phyloP scores from a whole-genome alignment of 2,797 vertebrate genomes.

The Rhincodon typus region DNA sequence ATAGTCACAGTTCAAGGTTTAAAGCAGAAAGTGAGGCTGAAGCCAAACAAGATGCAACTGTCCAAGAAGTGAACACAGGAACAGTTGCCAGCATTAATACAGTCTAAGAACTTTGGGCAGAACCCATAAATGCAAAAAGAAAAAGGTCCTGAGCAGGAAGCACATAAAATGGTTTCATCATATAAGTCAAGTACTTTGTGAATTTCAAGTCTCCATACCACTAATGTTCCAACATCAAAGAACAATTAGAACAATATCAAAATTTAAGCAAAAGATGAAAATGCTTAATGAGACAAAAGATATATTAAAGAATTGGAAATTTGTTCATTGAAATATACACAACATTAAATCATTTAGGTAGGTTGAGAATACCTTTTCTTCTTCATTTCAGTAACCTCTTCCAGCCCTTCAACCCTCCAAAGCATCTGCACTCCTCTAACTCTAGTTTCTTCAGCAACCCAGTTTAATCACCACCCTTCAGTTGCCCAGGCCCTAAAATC shows the following conservation, averaged over 20 bases:
- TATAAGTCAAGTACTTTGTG: conserved; percentile 5
- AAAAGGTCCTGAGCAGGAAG: conserved; percentile 7
- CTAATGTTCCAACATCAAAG: neutral
- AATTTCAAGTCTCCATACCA: neutral
- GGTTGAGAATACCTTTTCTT: neutral
- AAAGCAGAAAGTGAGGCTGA: neutral
- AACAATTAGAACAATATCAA: neutral
- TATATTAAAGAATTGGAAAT: neutral
- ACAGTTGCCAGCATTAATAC: conserved; percentile 21
- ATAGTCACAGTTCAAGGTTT: neutral
- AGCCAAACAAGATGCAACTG: conserved; percentile 10
- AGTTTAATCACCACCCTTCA: neutral
- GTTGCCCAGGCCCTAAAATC: neutral
- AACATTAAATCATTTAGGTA: neutral
- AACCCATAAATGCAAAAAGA: neutral
- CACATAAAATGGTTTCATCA: neutral
- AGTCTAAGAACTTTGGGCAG: conserved; percentile 24
- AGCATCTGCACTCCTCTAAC: neutral
- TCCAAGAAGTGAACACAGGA: conserved; percentile 19
- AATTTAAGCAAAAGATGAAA: neutral
- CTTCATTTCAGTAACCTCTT: no score
- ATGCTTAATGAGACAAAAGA: neutral
- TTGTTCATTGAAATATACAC: neutral
- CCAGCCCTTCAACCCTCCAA: neutral
- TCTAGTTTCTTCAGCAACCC: neutral